A percentile compares a stretch with the other conserved stretches of the same genome.
phyloP scores from a whole-genome alignment of 1,140 invertebrate genomes.

The Galleria mellonella region DNA sequence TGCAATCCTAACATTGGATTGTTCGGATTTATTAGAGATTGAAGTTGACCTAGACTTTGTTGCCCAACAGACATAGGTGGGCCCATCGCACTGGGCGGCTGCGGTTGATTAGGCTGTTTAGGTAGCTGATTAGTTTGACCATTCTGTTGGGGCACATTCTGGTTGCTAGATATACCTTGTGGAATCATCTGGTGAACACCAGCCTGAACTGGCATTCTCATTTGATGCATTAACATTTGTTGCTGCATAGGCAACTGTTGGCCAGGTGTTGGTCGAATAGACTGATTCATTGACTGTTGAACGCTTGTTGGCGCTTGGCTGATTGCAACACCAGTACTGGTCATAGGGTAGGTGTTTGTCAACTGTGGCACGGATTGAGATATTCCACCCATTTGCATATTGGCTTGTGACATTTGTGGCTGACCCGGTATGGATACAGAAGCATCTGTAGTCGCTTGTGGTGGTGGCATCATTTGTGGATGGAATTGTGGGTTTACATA shows the following conservation, averaged over 20 bases:
- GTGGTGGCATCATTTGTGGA: slow-evolving; percentile 46
- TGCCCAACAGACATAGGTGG: slow-evolving; percentile 44
- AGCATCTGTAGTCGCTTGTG: slow-evolving; percentile 38
- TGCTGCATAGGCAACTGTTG: slow-evolving; percentile 48
- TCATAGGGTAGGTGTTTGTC: slow-evolving; percentile 42
- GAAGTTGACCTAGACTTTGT: slow-evolving; percentile 36
- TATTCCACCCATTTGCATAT: slow-evolving; percentile 36
- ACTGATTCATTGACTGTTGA: slow-evolving; percentile 42
- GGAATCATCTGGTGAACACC: slow-evolving; percentile 51
- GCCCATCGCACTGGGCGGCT: slow-evolving; percentile 40
- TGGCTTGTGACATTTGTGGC: slow-evolving; percentile 54
- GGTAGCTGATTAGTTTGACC: slow-evolving; percentile 37
- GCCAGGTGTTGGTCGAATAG: slow-evolving; percentile 34
- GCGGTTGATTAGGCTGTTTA: slow-evolving; percentile 50
- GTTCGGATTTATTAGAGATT: slow-evolving; percentile 37
- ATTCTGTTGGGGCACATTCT: slow-evolving; percentile 32
- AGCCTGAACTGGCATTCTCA: slow-evolving; percentile 58
- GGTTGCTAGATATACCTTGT: slow-evolving; percentile 35
- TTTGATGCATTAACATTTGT: slow-evolving; percentile 54
- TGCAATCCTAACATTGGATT: slow-evolving; percentile 52
- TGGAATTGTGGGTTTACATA: slow-evolving; percentile 57
- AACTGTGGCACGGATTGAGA: slow-evolving; percentile 55
- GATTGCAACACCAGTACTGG: slow-evolving; percentile 34
- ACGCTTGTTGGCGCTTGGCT: slow-evolving; percentile 32
- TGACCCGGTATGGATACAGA: slow-evolving; percentile 36